These are phyloP conservation scores for Xiphorhynchus elegans DNA, from an alignment of 2,113 vertebrate genomes.

Conservation along the genomic window DNA sequence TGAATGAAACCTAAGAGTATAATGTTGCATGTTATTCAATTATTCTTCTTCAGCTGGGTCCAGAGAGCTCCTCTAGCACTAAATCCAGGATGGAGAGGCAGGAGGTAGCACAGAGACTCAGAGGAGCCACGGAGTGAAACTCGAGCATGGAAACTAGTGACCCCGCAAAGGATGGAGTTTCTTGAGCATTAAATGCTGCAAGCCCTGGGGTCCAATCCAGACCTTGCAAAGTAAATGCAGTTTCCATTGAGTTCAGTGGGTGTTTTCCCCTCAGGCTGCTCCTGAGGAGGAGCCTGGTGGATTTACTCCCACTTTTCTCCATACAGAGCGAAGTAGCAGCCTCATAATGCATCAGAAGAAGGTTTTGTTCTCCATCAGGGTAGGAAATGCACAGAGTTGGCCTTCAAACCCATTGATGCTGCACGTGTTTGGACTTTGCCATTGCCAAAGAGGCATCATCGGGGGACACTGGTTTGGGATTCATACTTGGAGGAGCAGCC, in stretches of 20 bases:
- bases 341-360: neutral
- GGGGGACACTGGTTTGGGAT: neutral
- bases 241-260: neutral
- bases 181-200: neutral
- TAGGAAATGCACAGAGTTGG: neutral
- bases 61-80: neutral
- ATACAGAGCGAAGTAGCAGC: neutral
- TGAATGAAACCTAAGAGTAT: constrained; percentile 22
- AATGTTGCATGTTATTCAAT: constrained; percentile 61
- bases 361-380: neutral
- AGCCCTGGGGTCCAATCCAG: neutral
- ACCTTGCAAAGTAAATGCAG: neutral
- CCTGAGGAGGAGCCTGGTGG: neutral
- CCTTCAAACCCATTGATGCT: accelerated
- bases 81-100: neutral
- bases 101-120: neutral
- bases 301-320: neutral
- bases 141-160: neutral
- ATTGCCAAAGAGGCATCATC: no score
- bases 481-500: neutral
- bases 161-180: neutral
- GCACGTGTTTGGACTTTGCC: accelerated
- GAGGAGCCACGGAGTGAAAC: neutral
- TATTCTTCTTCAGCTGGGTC: constrained; percentile 12
- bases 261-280: neutral